Percentiles rank a stretch among this genome's conserved stretches.
phyloP scores from a whole-genome alignment of 2,797 vertebrate species.

The Mionectes olivaceus region DNA sequence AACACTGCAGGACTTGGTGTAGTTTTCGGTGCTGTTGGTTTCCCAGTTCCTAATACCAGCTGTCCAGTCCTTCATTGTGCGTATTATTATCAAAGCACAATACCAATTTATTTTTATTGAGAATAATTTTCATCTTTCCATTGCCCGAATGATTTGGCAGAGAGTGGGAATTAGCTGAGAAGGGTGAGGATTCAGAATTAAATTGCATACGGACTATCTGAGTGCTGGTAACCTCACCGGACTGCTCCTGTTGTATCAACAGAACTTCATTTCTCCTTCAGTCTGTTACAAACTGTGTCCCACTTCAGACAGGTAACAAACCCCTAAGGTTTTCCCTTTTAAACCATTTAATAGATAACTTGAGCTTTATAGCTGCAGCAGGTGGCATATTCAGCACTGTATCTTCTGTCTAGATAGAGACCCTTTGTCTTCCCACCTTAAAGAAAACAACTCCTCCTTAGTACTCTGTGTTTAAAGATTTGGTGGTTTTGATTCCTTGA shows the following conservation, averaged over 20 bases:
- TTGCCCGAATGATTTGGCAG: background rate
- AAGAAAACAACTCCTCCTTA: background rate
- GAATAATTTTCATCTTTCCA: background rate
- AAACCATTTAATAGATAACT: background rate
- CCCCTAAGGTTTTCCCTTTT: background rate
- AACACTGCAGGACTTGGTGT: background rate
- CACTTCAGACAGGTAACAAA: background rate
- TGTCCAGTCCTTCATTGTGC: background rate
- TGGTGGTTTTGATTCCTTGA: rapidly evolving
- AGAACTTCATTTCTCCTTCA: background rate
- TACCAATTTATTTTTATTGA: background rate
- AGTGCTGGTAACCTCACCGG: background rate
- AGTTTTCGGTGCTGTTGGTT: background rate
- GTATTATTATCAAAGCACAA: background rate
- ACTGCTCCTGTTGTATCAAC: background rate
- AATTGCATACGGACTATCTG: rapidly evolving
- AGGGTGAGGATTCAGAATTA: background rate
- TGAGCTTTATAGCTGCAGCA: background rate
- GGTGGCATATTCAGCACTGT: background rate
- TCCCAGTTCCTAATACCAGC: background rate
- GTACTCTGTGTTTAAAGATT: background rate
- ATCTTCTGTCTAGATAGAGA: background rate
- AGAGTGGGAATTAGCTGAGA: background rate
- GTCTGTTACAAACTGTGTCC: background rate
- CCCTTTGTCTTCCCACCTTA: background rate